These are phyloP conservation scores for Amblyteles armatorius DNA, from an alignment of 2,888 invertebrate species.

Conservation along the genomic window DNA sequence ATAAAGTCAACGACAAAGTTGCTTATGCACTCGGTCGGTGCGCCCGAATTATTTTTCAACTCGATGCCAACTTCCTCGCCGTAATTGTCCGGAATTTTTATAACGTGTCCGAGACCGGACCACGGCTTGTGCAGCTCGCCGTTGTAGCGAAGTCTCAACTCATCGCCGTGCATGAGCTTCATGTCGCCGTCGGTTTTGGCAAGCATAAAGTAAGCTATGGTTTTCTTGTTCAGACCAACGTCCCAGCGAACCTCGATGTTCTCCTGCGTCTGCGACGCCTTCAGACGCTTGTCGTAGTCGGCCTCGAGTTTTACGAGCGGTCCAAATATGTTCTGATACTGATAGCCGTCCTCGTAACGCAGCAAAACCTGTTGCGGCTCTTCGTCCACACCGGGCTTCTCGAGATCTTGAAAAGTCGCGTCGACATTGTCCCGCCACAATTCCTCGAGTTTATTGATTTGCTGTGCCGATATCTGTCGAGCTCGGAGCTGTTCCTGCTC, in stretches of 20 bases:
- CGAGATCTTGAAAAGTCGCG: constrained; percentile 98
- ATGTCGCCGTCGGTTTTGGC: constrained; percentile 99
- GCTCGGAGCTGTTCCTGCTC: constrained; percentile 98
- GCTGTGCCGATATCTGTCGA: constrained; percentile 98
- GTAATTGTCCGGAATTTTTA: constrained; percentile 97
- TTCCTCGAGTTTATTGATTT: constrained; percentile 99
- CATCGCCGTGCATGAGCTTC: constrained; percentile 99
- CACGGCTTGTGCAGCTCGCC: constrained; percentile 97
- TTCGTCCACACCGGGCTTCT: constrained; percentile 99
- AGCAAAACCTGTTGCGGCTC: constrained; percentile 94
- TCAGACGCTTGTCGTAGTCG: constrained; percentile 98
- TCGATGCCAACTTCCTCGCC: constrained; percentile 99
- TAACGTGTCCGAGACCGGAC: constrained; percentile 99
- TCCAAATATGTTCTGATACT: constrained; percentile 99
- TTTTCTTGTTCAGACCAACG: constrained; percentile 98
- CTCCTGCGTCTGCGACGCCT: constrained; percentile 99
- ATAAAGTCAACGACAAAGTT: constrained; percentile 99
- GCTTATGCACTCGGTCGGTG: constrained; percentile 96
- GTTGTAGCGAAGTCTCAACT: constrained; percentile 95
- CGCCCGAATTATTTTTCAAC: constrained; percentile 95
- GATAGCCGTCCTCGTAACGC: constrained; percentile 99
- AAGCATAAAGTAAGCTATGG: constrained; percentile 98
- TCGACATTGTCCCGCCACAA: constrained; percentile 99
- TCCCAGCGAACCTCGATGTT: constrained; percentile 99
- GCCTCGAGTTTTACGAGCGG: constrained; percentile 98